These are phyloP conservation scores for Clupea harengus DNA, from an alignment of 2,113 vertebrate genomes.

Conservation along the genomic window DNA sequence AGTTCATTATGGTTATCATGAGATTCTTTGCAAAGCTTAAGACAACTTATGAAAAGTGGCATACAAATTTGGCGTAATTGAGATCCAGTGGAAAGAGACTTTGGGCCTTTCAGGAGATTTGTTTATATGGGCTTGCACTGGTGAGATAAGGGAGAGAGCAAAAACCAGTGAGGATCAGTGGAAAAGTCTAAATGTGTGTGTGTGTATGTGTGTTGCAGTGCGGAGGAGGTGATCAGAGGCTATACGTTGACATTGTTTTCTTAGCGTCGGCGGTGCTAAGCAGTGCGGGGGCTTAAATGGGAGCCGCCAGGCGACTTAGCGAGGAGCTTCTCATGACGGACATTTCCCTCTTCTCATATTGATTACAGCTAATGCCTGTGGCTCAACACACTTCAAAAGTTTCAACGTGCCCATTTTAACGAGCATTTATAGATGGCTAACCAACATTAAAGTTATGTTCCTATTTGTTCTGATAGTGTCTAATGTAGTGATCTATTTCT, in stretches of 20 bases:
- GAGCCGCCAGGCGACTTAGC: neutral
- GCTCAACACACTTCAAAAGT: neutral
- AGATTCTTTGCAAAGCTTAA: neutral
- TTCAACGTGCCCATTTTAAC: neutral
- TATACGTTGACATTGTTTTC: neutral
- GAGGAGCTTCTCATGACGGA: neutral
- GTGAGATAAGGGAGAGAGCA: neutral
- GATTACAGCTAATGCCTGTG: neutral
- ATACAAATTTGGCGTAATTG: neutral
- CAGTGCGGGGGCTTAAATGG: neutral
- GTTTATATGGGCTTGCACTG: neutral
- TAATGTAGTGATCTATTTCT: neutral
- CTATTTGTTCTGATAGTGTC: neutral
- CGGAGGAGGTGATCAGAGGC: conserved; percentile 7
- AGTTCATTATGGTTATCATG: neutral
- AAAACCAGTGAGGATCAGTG: neutral
- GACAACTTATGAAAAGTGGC: neutral
- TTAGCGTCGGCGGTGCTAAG: conserved; percentile 3
- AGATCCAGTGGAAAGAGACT: neutral
- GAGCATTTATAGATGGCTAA: neutral
- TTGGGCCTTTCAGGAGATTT: neutral
- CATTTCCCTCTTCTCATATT: neutral
- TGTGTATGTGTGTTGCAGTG: neutral
- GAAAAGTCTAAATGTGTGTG: neutral
- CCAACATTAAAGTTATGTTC: neutral